Evolutionary conservation across 2,888 invertebrate species (phyloP), one percentile per base, ranked within the genome.

Genomic region (Lithophane leautieri): DNA sequence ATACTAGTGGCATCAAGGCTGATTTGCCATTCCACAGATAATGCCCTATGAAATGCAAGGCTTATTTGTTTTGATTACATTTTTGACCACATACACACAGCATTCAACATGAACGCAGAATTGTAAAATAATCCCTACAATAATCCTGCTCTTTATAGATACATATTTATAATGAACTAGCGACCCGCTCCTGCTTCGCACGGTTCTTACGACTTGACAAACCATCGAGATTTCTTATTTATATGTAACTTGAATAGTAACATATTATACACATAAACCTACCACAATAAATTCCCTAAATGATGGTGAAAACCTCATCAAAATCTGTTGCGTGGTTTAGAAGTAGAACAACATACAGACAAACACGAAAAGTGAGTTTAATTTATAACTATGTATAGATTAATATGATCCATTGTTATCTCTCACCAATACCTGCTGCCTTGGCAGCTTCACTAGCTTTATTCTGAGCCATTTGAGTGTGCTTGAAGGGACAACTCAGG

Each of bases 401-500:
- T 19, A 19, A 56, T 56, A 40, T 19, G 11, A n/a, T n/a, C 34
- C 34, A 56, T 40, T n/a, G 16, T n/a, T 40, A 34, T 67, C 11
- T 56, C 62, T 76, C 80, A 80, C 80, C 77, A 9, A 78, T 91
- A 94, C 96, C 96, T 83, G 94, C 85, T 78, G 92, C 89, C 85
- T 96, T 96, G 19, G 94, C 91, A 79, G 94, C 94, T 88, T 96
- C 96, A 79, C 86, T 93, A 47, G 95, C 97, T 92, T 97, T 98
- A 77, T 97, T 95, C 85, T 97, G 97, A 73, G 97, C 98, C 90
- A 98, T 96, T 88, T 98, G 97, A 1, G 98, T 98, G 90, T 99
- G 99, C 95, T 99, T 99, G 97, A 99, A 99, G 0, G 99, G 99
- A 97, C 99, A 99, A 92, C 98, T 98, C 60, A 99, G 98, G 54